Evolutionary conservation across 2,797 vertebrate species (phyloP).

Genomic region (Distichodus sexfasciatus): DNA sequence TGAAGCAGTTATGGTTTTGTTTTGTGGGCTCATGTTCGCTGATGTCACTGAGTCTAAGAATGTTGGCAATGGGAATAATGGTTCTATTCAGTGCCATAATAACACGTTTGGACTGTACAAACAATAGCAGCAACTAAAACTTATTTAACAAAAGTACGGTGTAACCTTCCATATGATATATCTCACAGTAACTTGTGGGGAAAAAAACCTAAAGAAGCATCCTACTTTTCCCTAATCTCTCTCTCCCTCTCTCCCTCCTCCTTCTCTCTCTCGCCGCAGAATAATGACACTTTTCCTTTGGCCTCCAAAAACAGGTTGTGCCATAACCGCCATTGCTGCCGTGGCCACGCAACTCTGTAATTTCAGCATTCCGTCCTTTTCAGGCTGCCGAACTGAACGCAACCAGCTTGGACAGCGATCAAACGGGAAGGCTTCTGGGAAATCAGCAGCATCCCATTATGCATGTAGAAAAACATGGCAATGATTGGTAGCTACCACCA

Average conservation of each 20-base stretch:
- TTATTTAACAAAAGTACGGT: constrained; percentile 3
- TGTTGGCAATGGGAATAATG: constrained; percentile 4
- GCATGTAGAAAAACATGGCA: background rate
- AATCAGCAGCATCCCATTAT: background rate
- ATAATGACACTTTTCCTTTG: constrained; percentile 46
- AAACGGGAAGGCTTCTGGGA: constrained; percentile 13
- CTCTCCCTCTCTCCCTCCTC: background rate
- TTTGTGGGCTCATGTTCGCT: background rate
- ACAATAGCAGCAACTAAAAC: background rate
- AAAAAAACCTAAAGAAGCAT: no score
- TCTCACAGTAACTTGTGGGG: no score
- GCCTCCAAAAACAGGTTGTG: constrained; percentile 27
- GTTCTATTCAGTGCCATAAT: background rate
- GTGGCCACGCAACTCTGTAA: constrained; percentile 37
- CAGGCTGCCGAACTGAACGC: constrained; percentile 11
- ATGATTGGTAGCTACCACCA: background rate
- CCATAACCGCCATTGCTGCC: constrained; percentile 32
- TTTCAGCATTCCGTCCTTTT: constrained; percentile 41
- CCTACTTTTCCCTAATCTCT: constrained; percentile 14
- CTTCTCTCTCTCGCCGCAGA: constrained; percentile 24
- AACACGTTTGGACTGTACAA: background rate
- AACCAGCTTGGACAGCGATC: constrained; percentile 24
- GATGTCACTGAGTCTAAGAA: background rate
- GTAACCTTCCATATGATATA: no score
- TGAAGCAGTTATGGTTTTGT: background rate